phyloP scores from a whole-genome alignment of 2,113 vertebrate species.

The Falcunculus frontatus region DNA sequence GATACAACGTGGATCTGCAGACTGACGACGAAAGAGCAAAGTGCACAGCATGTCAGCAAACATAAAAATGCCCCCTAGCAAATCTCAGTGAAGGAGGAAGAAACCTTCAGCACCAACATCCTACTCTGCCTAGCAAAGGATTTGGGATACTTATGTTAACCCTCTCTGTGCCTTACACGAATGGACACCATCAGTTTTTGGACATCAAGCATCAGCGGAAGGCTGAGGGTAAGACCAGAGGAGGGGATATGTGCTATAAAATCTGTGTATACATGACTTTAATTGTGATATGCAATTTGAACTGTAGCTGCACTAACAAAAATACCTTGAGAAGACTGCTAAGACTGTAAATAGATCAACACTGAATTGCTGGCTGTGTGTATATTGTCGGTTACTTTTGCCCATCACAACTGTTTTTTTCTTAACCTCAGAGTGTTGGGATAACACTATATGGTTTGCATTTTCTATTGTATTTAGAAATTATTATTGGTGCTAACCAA shows the following conservation, averaged over 20 bases:
- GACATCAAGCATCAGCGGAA: rapidly evolving
- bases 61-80: not conserved
- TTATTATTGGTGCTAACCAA: not conserved
- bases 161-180: not conserved
- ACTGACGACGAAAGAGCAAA: not conserved
- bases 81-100: not conserved
- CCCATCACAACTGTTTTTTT: not conserved
- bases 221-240: not conserved
- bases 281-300: not conserved
- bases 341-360: not conserved
- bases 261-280: not conserved
- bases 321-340: not conserved
- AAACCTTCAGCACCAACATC: not conserved
- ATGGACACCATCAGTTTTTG: not conserved
- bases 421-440: not conserved
- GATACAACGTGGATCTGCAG: not conserved
- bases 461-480: not conserved
- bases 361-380: not conserved
- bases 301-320: not conserved
- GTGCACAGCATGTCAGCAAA: not conserved
- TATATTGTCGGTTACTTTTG: not conserved
- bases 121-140: not conserved
- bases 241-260: not conserved
- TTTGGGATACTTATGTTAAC: rapidly evolving
- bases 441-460: not conserved